Evolutionary conservation across 2,888 invertebrate genomes (phyloP).

Genomic region (Trissoscelio sp.): DNA sequence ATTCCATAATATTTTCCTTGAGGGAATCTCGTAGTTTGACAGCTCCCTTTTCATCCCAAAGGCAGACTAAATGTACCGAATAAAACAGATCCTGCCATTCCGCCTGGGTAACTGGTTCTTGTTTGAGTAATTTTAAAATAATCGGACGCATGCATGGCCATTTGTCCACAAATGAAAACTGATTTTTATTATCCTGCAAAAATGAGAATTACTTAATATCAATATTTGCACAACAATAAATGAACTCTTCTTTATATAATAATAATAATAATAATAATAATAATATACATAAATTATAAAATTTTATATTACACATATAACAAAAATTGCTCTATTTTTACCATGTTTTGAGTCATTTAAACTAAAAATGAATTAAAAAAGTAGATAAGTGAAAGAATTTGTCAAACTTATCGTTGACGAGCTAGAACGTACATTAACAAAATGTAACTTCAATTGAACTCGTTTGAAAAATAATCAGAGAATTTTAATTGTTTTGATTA

Average conservation of each 20-base stretch:
- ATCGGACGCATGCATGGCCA: conserved; percentile 98
- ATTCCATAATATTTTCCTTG: conserved; percentile 94
- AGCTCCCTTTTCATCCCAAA: conserved; percentile 98
- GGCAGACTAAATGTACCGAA: conserved; percentile 96
- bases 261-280: too few species aligned
- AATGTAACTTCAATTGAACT: too few species aligned
- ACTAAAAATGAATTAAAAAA: not conserved
- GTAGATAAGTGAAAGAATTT: not conserved
- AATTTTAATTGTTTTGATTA: not conserved
- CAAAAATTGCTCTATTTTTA: too few species aligned
- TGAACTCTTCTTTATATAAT: too few species aligned
- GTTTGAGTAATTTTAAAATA: conserved; percentile 95
- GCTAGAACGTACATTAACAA: too few species aligned
- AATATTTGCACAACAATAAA: not conserved
- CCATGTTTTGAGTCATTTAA: too few species aligned
- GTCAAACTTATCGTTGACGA: too few species aligned
- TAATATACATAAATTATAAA: too few species aligned
- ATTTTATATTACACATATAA: too few species aligned
- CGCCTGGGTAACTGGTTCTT: conserved; percentile 95
- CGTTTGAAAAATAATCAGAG: not conserved
- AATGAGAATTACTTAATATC: not conserved
- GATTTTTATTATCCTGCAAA: conserved; percentile 88
- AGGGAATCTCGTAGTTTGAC: conserved; percentile 94
- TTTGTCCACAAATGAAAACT: conserved; percentile 96
- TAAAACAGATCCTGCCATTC: conserved; percentile 99